A percentile compares a stretch with the other conserved stretches of the same genome.
These are phyloP conservation scores for Antitype chi DNA, from an alignment of 2,888 invertebrate genomes.

Conservation along the genomic window DNA sequence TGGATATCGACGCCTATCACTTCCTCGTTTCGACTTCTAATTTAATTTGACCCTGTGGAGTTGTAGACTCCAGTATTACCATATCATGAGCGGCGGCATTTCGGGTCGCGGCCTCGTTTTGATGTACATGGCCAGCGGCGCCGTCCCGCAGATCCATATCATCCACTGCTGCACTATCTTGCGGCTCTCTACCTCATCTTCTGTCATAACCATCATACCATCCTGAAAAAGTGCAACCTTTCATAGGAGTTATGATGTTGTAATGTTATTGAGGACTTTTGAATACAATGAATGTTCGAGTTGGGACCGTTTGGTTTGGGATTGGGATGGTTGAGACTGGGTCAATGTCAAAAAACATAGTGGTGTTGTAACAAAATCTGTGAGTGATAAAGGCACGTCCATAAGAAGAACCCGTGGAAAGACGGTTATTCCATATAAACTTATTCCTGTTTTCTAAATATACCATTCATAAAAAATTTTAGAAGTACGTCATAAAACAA, in stretches of 20 bases:
- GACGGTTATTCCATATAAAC: too few species aligned
- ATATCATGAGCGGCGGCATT: slow-evolving; percentile 84
- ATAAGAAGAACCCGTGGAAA: too few species aligned
- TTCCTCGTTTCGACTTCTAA: background rate
- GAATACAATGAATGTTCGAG: background rate
- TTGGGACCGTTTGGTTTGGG: background rate
- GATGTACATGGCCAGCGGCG: slow-evolving; percentile 79
- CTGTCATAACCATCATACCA: slow-evolving; percentile 49
- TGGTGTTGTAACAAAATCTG: background rate
- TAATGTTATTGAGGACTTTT: background rate
- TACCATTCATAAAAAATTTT: too few species aligned
- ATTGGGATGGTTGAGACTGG: background rate
- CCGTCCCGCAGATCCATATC: slow-evolving; percentile 80
- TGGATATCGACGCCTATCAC: background rate
- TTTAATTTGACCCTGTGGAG: background rate
- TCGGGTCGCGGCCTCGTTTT: slow-evolving; percentile 80
- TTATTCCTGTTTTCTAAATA: too few species aligned
- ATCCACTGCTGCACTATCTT: slow-evolving; percentile 83
- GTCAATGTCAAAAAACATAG: background rate
- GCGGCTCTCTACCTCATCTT: slow-evolving; percentile 72
- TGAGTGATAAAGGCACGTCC: background rate
- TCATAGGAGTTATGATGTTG: slow-evolving; percentile 6
- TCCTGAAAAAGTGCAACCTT: slow-evolving; percentile 60
- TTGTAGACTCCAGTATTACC: slow-evolving; percentile 63
- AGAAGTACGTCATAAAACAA: too few species aligned